A percentile compares a stretch with the other conserved stretches of the same genome.
Evolutionary conservation across 2,888 invertebrate species (phyloP).

Genomic region (Perizoma affinitatum): DNA sequence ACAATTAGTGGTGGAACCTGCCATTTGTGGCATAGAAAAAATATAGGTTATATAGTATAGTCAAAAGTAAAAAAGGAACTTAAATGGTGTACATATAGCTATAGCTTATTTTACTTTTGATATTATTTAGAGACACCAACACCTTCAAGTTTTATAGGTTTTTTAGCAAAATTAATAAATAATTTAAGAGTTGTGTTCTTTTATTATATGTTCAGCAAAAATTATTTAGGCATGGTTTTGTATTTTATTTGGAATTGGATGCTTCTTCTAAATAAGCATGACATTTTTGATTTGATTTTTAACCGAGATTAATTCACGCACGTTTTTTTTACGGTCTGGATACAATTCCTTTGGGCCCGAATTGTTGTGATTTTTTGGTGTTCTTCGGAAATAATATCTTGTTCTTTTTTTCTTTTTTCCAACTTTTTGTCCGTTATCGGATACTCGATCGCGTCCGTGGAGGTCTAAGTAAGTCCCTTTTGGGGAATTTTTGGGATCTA

Average conservation of each 20-base stretch:
- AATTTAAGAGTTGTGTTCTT: constrained; percentile 29
- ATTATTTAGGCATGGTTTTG: constrained; percentile 37
- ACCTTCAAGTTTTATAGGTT: constrained; percentile 34
- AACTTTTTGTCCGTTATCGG: constrained; percentile 80
- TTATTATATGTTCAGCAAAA: constrained; percentile 26
- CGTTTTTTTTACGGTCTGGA: constrained; percentile 21
- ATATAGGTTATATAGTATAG: no score
- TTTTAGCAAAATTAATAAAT: constrained; percentile 25
- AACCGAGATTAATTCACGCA: constrained; percentile 34
- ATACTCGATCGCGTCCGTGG: constrained; percentile 78
- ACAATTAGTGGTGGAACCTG: no score
- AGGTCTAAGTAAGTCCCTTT: constrained; percentile 79
- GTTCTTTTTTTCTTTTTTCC: constrained; percentile 65
- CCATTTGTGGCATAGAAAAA: no score
- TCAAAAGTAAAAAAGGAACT: no score
- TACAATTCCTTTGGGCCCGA: constrained; percentile 20
- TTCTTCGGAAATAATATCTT: constrained; percentile 72
- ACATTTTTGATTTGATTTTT: constrained; percentile 32
- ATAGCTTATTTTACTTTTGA: constrained; percentile 1
- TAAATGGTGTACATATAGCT: no score
- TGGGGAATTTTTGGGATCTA: constrained; percentile 41
- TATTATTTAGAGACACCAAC: constrained; percentile 32
- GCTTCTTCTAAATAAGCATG: constrained; percentile 39
- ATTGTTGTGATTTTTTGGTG: constrained; percentile 37
- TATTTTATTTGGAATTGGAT: constrained; percentile 33